Base-by-base conservation (phyloP, 2,888 invertebrate species). In the Cheilosia variabilis region DNA sequence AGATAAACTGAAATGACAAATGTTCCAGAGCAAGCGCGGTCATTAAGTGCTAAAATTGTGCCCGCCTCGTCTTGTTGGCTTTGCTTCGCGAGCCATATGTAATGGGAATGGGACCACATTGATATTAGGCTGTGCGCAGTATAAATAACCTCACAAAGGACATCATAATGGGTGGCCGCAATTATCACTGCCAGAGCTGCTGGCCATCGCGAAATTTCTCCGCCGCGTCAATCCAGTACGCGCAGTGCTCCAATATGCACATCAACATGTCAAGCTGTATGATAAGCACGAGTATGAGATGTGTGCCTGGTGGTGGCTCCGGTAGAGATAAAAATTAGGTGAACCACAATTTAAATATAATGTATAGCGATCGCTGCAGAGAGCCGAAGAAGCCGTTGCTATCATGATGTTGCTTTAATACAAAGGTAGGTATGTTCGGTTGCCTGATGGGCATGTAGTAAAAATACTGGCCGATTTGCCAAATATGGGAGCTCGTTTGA, bases 301-400 rank as follows among this genome's bases (percentile, higher is more conserved):
- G 71, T 53, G 53, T 50, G 75, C 50, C 47, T 69, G 52, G 17
- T 75, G 43, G 24, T n/a, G 71, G 65, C 55, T 65, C 24, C 34
- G 31, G 53, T 19, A 55, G 66, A 65, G 66, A 77, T 69, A 75
- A 60, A 76, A 86, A 80, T 86, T 80, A 86, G 86, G 80, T 86
- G 80, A 76, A 62, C 76, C 72, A 81, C 86, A 80, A 86, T 86
- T 80, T 86, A 77, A 86, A 86, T 72, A 37, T 37, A 37, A 13
- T 37, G 37, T 37, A 31, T 31, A 37, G 13, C 37, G 37, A 86
- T 81, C 31, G 31, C 68, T 69, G 47, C 9, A 47, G 9, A 47
- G 15, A 15, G 45, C 45, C 31, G 31, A 31, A 31, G 50, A 66
- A 57, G 72, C 68, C 52, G 45, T 55, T 60, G 53, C 7, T 62